phyloP scores from a whole-genome alignment of 2,888 invertebrate species.

The Stegophylla sp. region DNA sequence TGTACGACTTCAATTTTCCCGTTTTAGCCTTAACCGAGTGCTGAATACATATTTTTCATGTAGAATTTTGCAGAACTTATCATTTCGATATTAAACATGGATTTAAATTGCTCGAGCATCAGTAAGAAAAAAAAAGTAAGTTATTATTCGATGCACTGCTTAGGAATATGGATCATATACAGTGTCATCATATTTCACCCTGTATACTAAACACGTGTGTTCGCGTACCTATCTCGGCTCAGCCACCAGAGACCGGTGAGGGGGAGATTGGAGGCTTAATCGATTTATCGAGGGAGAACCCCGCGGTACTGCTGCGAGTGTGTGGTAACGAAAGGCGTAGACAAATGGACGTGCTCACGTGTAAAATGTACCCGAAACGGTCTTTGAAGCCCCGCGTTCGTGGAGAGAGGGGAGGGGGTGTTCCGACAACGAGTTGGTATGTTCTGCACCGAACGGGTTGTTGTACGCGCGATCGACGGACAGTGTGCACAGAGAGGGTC shows the following conservation, averaged over 20 bases:
- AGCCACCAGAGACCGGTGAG: background rate
- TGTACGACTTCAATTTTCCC: no score
- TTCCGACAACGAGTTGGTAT: background rate
- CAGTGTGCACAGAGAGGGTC: background rate
- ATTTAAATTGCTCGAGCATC: no score
- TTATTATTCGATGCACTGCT: no score
- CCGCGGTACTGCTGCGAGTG: background rate
- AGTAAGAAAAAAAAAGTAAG: no score
- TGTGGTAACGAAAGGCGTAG: conserved; percentile 12
- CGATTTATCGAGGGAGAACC: conserved; percentile 23
- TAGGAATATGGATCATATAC: no score
- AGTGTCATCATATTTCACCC: no score
- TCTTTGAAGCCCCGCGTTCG: no score
- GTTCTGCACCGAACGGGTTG: conserved; percentile 7
- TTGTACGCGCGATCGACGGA: background rate
- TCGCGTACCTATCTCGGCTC: no score
- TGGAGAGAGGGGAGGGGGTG: background rate
- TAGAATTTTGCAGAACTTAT: no score
- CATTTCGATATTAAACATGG: no score
- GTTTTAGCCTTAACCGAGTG: no score
- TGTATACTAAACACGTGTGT: background rate
- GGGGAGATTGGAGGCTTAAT: background rate
- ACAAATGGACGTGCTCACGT: background rate
- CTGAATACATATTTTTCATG: no score
- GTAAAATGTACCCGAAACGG: conserved; percentile 19